Conservation (phyloP, 2,113 vertebrate genomes). For the Bubo blakistoni region DNA sequence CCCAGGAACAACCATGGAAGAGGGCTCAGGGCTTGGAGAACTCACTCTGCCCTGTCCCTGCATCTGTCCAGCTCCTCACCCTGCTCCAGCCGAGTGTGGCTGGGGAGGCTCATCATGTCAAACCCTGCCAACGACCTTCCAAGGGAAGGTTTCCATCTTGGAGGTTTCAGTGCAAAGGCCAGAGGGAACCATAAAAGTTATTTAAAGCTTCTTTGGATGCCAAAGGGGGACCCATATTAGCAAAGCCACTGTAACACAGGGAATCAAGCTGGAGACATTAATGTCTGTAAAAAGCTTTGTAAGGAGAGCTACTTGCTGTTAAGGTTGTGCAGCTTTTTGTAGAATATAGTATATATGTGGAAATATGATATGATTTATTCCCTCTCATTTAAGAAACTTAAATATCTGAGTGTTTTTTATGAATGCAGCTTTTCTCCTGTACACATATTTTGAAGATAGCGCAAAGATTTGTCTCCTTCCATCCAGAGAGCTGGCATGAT, state of each 20-base stretch:
- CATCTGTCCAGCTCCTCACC: neutral
- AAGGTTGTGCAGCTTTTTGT: neutral
- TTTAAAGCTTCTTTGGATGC: neutral
- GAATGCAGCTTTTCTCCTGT: neutral
- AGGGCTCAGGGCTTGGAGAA: accelerated
- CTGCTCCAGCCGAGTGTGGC: neutral
- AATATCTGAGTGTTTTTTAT: neutral
- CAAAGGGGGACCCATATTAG: neutral
- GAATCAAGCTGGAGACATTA: neutral
- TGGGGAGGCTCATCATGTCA: neutral
- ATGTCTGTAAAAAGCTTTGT: neutral
- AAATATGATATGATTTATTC: neutral
- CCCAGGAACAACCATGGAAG: neutral
- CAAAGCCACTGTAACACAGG: neutral
- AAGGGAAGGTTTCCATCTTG: neutral
- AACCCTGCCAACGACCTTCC: neutral
- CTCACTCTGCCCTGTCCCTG: accelerated
- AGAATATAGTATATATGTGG: neutral
- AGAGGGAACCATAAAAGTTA: neutral
- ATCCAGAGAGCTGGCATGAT: neutral
- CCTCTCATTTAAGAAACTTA: neutral
- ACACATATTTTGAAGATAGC: accelerated
- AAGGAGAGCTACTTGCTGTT: neutral
- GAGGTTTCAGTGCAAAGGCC: neutral
- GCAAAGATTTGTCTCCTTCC: neutral